Base-by-base conservation (phyloP, 2,113 vertebrate genomes). In the Phalacrocorax brasilianus region DNA sequence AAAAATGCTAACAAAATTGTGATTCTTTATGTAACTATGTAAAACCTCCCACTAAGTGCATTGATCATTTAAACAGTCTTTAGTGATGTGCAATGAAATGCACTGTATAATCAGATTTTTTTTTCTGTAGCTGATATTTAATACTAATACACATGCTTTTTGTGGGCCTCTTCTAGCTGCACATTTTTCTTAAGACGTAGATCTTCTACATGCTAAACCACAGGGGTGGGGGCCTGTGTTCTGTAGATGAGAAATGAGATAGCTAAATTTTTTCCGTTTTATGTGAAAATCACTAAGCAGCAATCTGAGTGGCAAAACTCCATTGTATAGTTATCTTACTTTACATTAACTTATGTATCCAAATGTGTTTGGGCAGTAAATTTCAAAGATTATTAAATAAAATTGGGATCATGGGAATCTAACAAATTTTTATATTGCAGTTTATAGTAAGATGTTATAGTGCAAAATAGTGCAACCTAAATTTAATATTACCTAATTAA, bases 401-500 rank as follows among this genome's bases (percentile, higher is more conserved):
- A 93, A 88, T 28, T 20, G 12, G 27, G 27, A 49, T 85, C 8
- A 12, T 61, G 45, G 40, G 15, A 87, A 52, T 65, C 2, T 32
- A 87, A 55, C 21, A 58, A 38, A 12, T 62, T 62, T 86, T 86
- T 65, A 20, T 61, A 27, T 89, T 75, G 28, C 28, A 53, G 53
- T 61, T 92, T 42, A 30, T 49, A 75, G 19, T 63, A 67, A 70
- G 16, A 33, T 52, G 17, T 52, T 93, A 33, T 3, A n/a, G 20
- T 75, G 42, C 45, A 44, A 86, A 88, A 47, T 27, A 88, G 6
- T 79, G 27, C 22, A 77, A 73, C 28, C 32, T 80, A 73, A 85
- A 96, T 78, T 52, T 35, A 71, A 40, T 92, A 77, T 89, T 97
- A 66, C 56, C 24, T 95, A 65, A 91, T 90, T 61, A 79, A 93